A percentile compares a stretch with the other conserved stretches of the same genome.
Conservation (phyloP, 2,113 vertebrate genomes). For the Herpailurus yagouaroundi region DNA sequence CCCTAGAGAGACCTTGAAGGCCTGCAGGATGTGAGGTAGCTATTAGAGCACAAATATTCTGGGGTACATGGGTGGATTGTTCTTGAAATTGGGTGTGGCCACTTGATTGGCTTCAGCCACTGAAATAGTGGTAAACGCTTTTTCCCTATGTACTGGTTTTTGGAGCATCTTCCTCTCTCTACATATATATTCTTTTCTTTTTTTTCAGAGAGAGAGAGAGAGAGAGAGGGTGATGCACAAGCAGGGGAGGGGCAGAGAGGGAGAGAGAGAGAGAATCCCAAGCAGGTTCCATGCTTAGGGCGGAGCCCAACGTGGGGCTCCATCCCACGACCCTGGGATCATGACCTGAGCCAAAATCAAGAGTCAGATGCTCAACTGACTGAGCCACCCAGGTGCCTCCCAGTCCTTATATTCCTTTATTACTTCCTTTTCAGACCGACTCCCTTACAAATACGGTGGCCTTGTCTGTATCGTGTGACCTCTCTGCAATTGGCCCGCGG, state of each 20-base stretch:
- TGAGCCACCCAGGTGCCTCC: not conserved
- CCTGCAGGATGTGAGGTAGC: not conserved
- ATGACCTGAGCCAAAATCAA: not conserved
- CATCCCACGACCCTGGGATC: not conserved
- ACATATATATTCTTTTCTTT: not conserved
- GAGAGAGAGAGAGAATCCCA: not conserved
- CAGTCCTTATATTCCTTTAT: not conserved
- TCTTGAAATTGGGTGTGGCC: not conserved
- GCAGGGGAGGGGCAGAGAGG: not conserved
- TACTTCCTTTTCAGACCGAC: not conserved
- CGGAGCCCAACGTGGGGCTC: not conserved
- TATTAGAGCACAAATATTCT: no score
- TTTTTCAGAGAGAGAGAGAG: no score
- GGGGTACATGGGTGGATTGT: not conserved
- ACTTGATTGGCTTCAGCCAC: not conserved
- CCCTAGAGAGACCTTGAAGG: not conserved
- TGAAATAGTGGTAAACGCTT: not conserved
- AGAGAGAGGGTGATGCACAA: no score
- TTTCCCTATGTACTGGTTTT: not conserved
- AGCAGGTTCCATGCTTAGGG: not conserved
- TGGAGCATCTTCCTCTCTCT: not conserved
- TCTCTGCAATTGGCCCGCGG: not conserved
- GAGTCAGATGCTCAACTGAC: not conserved
- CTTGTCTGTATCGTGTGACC: not conserved
- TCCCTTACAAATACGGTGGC: not conserved